These are phyloP conservation scores for Urosaurus nigricauda DNA, from an alignment of 2,797 vertebrate genomes.

Conservation along the genomic window DNA sequence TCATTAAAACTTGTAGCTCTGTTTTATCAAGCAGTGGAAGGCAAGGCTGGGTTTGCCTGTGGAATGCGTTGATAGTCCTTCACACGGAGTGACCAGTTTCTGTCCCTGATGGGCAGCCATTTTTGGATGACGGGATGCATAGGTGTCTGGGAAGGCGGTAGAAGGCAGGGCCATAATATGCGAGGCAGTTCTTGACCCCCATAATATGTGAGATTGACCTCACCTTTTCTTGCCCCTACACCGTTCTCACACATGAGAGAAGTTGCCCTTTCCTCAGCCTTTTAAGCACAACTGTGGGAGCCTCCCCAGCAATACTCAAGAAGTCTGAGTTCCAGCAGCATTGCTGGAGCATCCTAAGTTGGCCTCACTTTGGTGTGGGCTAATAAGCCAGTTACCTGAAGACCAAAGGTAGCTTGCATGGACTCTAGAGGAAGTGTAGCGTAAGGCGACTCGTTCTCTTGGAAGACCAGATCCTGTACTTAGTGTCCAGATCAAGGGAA, in stretches of 20 bases:
- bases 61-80: not conserved
- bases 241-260: no score
- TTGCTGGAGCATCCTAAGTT: not conserved
- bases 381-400: no score
- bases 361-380: not conserved
- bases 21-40: not conserved
- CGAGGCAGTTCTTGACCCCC: no score
- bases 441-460: no score
- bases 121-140: not conserved
- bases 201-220: no score
- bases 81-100: not conserved
- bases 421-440: not conserved
- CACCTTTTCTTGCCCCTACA: not conserved
- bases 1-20: no score
- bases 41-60: not conserved
- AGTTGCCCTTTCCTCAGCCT: not conserved
- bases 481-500: no score
- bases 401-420: no score
- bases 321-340: not conserved
- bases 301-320: not conserved
- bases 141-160: no score
- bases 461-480: no score
- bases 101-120: not conserved
- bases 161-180: not conserved
- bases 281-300: not conserved